These are phyloP conservation scores for Okapia johnstoni DNA, from an alignment of 2,113 vertebrate species.

Conservation along the genomic window DNA sequence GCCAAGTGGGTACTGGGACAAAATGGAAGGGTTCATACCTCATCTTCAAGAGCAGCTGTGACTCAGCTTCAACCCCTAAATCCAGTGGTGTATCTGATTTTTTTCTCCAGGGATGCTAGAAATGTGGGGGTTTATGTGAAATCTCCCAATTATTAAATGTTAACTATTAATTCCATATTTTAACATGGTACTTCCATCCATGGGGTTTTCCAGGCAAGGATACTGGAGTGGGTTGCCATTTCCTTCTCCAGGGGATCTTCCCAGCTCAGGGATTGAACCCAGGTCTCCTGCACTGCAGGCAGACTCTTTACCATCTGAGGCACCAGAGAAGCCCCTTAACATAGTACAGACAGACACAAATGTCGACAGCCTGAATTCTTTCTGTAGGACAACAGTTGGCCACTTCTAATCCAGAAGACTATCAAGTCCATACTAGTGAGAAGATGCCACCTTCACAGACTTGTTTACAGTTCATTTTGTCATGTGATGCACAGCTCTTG, in stretches of 20 bases:
- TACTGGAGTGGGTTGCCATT: neutral
- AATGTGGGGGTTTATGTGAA: neutral
- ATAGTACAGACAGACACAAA: neutral
- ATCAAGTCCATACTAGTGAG: neutral
- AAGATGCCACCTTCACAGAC: accelerated
- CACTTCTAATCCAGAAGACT: neutral
- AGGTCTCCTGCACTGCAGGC: neutral
- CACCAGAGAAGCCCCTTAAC: neutral
- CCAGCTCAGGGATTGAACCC: neutral
- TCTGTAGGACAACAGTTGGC: neutral
- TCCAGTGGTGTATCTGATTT: neutral
- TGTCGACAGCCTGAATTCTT: neutral
- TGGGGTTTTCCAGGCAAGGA: neutral
- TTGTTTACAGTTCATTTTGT: neutral
- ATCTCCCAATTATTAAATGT: neutral
- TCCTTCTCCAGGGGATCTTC: neutral
- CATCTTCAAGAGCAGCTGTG: neutral
- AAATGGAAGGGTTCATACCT: neutral
- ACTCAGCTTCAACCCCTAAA: neutral
- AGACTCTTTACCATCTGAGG: neutral
- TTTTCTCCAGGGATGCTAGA: neutral
- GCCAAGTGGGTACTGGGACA: neutral
- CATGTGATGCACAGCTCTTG: neutral
- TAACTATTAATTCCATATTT: neutral
- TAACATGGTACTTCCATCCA: neutral